These are phyloP conservation scores for Yponomeuta plumbellus DNA, from an alignment of 2,888 invertebrate species.

Conservation along the genomic window DNA sequence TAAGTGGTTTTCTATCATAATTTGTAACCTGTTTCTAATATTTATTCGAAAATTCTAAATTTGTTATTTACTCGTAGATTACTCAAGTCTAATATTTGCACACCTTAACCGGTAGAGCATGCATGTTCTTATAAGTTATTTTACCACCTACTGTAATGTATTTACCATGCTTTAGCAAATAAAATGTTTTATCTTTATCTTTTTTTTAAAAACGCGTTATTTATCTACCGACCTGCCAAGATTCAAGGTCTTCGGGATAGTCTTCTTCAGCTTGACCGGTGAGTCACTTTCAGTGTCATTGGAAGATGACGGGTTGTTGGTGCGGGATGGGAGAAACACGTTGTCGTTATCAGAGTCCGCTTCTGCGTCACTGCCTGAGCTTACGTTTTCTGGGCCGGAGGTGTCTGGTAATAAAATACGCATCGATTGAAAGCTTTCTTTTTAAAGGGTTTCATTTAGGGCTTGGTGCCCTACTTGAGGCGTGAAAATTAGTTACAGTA, in stretches of 20 bases:
- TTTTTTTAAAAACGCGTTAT: neutral
- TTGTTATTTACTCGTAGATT: too few species aligned
- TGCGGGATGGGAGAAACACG: conserved; percentile 63
- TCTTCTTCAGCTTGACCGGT: conserved; percentile 44
- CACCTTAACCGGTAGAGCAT: too few species aligned
- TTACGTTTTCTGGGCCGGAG: conserved; percentile 81
- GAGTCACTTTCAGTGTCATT: conserved; percentile 37
- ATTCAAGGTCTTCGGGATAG: conserved; percentile 65
- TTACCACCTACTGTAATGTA: too few species aligned
- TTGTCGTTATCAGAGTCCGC: conserved; percentile 70
- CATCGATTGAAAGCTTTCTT: neutral
- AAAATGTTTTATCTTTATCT: too few species aligned
- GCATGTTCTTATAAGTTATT: too few species aligned
- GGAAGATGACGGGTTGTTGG: conserved; percentile 48
- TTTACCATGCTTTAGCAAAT: too few species aligned
- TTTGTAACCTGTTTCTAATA: too few species aligned
- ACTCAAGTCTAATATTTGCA: too few species aligned
- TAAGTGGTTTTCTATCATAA: too few species aligned
- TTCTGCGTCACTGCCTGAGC: conserved; percentile 66
- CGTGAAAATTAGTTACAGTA: neutral
- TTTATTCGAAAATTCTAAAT: too few species aligned
- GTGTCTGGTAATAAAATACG: conserved; percentile 45
- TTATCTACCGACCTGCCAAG: conserved; percentile 55
- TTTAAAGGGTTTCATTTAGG: neutral
- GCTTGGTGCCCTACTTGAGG: neutral